Evolutionary conservation across 2,113 vertebrate genomes (phyloP).

Genomic region (Cephalopholis sonnerati): DNA sequence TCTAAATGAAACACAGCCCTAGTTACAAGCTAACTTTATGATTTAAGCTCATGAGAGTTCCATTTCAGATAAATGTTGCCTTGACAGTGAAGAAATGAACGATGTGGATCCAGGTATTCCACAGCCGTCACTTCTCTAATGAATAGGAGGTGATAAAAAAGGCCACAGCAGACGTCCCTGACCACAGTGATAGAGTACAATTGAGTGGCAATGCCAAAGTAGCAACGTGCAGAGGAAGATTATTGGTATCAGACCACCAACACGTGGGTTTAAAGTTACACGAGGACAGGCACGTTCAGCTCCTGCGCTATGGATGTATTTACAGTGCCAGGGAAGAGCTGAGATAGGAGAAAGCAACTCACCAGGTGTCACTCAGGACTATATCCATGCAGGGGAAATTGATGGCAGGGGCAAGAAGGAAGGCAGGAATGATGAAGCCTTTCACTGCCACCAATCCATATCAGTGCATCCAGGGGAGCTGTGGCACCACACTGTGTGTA

Average conservation of each 20-base stretch:
- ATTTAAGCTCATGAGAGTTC: neutral
- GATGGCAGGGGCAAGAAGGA: slow-evolving; percentile 65
- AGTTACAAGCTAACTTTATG: neutral
- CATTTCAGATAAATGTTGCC: slow-evolving; percentile 1
- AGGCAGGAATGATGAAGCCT: slow-evolving; percentile 74
- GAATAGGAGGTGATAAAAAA: slow-evolving; percentile 33
- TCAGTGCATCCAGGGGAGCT: slow-evolving; percentile 50
- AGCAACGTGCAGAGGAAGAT: slow-evolving; percentile 48
- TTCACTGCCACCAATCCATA: slow-evolving; percentile 71
- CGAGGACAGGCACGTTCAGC: slow-evolving; percentile 44
- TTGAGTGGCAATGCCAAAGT: slow-evolving; percentile 21
- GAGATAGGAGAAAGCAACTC: slow-evolving; percentile 53
- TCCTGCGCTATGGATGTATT: slow-evolving; percentile 47
- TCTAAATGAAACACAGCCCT: no score
- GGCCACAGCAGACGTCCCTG: slow-evolving; percentile 12
- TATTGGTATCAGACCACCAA: slow-evolving; percentile 61
- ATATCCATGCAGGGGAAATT: slow-evolving; percentile 70
- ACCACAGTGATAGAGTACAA: slow-evolving; percentile 33
- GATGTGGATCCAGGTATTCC: slow-evolving; percentile 8
- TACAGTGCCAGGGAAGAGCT: slow-evolving; percentile 28
- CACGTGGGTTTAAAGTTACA: slow-evolving; percentile 58
- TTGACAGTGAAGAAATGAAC: slow-evolving; percentile 12
- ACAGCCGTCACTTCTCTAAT: slow-evolving; percentile 30
- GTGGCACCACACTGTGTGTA: slow-evolving; percentile 41
- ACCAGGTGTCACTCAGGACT: slow-evolving; percentile 73